phyloP scores from a whole-genome alignment of 2,797 vertebrate genomes.

The Pitangus sulphuratus region DNA sequence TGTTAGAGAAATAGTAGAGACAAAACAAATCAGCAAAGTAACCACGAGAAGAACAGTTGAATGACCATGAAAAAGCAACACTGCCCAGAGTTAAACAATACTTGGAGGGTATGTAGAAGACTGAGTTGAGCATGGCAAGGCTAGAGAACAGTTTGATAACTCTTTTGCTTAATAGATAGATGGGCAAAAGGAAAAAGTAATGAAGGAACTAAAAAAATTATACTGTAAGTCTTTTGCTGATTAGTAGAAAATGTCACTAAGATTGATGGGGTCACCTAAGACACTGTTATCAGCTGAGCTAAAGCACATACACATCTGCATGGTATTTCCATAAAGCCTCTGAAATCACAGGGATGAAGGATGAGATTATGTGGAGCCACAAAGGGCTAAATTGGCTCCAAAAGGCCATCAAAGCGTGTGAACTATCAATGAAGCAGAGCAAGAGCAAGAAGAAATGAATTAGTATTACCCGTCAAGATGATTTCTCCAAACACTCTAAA shows the following conservation, averaged over 20 bases:
- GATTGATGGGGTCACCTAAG: conserved; percentile 62
- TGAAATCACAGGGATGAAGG: conserved; percentile 56
- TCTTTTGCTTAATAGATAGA: not conserved
- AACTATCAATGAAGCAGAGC: not conserved
- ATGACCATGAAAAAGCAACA: not conserved
- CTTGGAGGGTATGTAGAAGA: not conserved
- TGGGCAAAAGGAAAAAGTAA: conserved; percentile 18
- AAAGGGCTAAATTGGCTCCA: conserved; percentile 48
- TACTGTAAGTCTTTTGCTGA: conserved; percentile 36
- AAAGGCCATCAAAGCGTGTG: conserved; percentile 19
- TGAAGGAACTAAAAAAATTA: conserved; percentile 37
- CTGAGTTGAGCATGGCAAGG: not conserved
- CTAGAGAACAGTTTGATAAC: not conserved
- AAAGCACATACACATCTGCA: conserved; percentile 33
- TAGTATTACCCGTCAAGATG: not conserved
- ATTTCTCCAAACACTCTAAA: not conserved
- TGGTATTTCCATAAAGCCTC: conserved; percentile 69
- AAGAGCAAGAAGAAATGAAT: conserved; percentile 10
- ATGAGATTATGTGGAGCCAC: conserved; percentile 47
- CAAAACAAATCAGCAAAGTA: not conserved
- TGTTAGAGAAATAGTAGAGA: not conserved
- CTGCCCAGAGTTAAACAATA: not conserved
- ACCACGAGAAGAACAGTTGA: not conserved
- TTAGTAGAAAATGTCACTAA: conserved; percentile 49
- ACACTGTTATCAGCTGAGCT: conserved; percentile 3